phyloP scores from a whole-genome alignment of 2,888 invertebrate species.

The Synergus japonicus region DNA sequence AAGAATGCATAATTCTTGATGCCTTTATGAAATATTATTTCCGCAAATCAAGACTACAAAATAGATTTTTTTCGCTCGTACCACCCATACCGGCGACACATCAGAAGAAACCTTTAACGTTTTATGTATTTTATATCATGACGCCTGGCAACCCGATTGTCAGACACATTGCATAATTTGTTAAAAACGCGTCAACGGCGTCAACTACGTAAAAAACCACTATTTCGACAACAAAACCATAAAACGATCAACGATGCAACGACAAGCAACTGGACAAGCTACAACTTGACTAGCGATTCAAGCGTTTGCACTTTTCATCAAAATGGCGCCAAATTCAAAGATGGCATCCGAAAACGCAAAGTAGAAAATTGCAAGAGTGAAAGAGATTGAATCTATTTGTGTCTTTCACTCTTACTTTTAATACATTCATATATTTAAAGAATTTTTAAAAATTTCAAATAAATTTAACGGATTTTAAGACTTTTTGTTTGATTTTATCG shows the following conservation, averaged over 20 bases:
- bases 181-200: constrained; percentile 69
- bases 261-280: not conserved
- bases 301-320: not conserved
- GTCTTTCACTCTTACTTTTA: too few relatives aligned
- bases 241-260: constrained; percentile 4
- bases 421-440: too few relatives aligned
- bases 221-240: constrained; percentile 57
- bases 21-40: not conserved
- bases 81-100: constrained; percentile 4
- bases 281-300: constrained; percentile 2
- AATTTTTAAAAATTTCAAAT: too few relatives aligned
- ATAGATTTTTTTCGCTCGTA: not conserved
- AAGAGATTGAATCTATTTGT: too few relatives aligned
- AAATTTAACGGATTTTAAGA: too few relatives aligned
- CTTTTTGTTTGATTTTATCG: too few relatives aligned
- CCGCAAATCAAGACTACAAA: not conserved
- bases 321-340: constrained; percentile 33
- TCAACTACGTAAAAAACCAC: constrained; percentile 69
- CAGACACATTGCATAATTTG: constrained; percentile 71
- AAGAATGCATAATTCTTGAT: not conserved
- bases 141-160: constrained; percentile 64
- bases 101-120: constrained; percentile 53
- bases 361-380: not conserved
- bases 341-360: too few relatives aligned
- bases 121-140: constrained; percentile 69